Base-by-base conservation (phyloP, 92 coral and sea anemone genomes). In the Meandrina meandrites region DNA sequence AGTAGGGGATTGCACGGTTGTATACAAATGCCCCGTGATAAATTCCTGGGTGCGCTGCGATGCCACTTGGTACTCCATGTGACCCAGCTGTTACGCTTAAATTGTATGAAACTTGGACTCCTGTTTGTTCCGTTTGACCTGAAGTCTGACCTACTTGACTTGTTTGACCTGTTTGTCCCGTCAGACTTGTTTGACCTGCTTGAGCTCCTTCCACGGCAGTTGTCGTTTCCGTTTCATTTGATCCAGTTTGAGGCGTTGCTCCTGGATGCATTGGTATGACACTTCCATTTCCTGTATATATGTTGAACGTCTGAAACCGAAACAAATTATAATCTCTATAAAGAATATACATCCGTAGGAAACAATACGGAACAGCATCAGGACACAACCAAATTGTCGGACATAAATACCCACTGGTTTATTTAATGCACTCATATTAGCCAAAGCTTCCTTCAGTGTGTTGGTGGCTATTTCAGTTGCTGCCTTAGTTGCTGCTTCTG, bases 391-490 rank as follows among this genome's bases (percentile, higher is more conserved):
- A 24, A 45, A 31, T 68, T 6, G 31, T 9, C n/a, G 15, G 79
- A 16, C 32, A 34, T 34, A 3, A 8, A 54, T 64, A 75, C 87
- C 72, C 36, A 85, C 88, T 72, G 82, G 81, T 76, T 85, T 85
- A 11, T 67, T 62, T 11, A 75, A 50, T 32, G 81, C 32, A 16
- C 84, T 79, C 16, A 88, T 6, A 21, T 58, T 82, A 4, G 48
- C 72, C 57, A 88, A 76, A 18, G 92, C 94, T 9, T 84, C 89
- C 82, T 80, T 81, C 50, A 91, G 86, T 57, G 95, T 86, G 56
- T 94, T 89, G 14, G 87, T 81, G 11, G 91, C 94, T 17, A 87
- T 82, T 34, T 76, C 88, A 18, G 87, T 78, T 54, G 89, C 94
- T 32, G 92, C 92, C 70, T 72, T 68, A 14, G 80, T 78, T 30